Evolutionary conservation across 92 coral and sea anemone species (phyloP).

Genomic region (Porites divaricata): DNA sequence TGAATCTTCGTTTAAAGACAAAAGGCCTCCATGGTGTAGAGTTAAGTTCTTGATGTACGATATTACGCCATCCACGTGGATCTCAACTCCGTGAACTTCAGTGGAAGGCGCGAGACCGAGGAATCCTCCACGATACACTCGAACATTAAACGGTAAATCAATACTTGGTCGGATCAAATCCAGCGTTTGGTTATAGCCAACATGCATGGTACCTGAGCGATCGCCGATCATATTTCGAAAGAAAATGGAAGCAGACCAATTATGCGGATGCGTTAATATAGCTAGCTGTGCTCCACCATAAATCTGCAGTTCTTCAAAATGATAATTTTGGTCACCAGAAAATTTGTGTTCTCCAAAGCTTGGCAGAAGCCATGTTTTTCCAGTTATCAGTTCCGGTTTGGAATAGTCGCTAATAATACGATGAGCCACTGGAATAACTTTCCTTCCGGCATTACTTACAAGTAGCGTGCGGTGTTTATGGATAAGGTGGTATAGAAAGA

Average conservation of each 20-base stretch:
- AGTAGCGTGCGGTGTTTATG: conserved; percentile 87
- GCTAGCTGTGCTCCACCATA: conserved; percentile 95
- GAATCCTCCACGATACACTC: conserved; percentile 93
- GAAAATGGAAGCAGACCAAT: conserved; percentile 80
- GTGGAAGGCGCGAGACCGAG: conserved; percentile 91
- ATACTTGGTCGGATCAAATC: conserved; percentile 85
- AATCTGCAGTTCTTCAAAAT: conserved; percentile 93
- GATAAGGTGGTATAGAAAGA: conserved; percentile 79
- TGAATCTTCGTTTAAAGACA: conserved; percentile 84
- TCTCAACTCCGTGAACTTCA: conserved; percentile 83
- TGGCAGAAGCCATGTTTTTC: conserved; percentile 90
- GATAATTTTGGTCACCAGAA: conserved; percentile 86
- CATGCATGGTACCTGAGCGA: conserved; percentile 91
- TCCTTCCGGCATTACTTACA: conserved; percentile 76
- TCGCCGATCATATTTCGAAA: conserved; percentile 99
- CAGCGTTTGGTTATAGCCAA: conserved; percentile 89
- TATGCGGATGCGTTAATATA: conserved; percentile 73
- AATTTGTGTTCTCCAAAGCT: conserved; percentile 79
- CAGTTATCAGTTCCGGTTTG: conserved; percentile 74
- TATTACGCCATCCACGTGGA: conserved; percentile 86
- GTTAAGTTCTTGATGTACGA: conserved; percentile 76
- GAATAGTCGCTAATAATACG: conserved; percentile 73
- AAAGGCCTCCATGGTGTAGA: conserved; percentile 88
- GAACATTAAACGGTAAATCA: conserved; percentile 94
- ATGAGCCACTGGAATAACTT: conserved; percentile 47